These are phyloP conservation scores for Sussaba pulchella DNA, from an alignment of 2,888 invertebrate species.

Conservation along the genomic window DNA sequence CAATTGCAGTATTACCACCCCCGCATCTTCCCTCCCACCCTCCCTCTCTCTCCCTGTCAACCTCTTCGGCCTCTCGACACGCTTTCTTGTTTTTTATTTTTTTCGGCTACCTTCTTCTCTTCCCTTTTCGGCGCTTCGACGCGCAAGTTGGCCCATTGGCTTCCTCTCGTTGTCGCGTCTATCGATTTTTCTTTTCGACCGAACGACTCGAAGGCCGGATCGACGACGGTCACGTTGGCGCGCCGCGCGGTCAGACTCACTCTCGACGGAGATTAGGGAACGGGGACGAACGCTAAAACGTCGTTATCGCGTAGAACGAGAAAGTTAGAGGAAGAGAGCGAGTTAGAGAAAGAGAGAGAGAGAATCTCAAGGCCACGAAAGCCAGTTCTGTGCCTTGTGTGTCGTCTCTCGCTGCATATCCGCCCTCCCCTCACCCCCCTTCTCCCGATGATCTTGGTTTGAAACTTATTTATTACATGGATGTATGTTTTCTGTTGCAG, in stretches of 20 bases:
- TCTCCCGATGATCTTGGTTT: neutral
- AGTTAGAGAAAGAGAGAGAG: slow-evolving; percentile 25
- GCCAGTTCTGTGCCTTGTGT: slow-evolving; percentile 28
- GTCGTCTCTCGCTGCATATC: neutral
- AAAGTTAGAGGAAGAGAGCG: slow-evolving; percentile 29
- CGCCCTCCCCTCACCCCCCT: too few species aligned
- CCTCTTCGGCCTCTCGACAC: neutral
- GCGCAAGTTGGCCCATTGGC: neutral
- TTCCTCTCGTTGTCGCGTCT: neutral
- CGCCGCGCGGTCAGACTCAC: slow-evolving; percentile 43
- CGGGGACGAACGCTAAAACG: slow-evolving; percentile 46
- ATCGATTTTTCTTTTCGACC: slow-evolving; percentile 57
- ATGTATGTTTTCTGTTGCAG: slow-evolving; percentile 87
- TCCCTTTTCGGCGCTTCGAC: neutral
- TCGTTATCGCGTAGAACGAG: slow-evolving; percentile 2
- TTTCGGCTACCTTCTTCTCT: slow-evolving; percentile 11
- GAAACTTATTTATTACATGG: slow-evolving; percentile 41
- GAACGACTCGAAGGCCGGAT: slow-evolving; percentile 65
- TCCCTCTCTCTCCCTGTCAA: neutral
- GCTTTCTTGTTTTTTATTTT: neutral
- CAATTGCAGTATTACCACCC: slow-evolving; percentile 25
- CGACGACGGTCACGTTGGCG: slow-evolving; percentile 61
- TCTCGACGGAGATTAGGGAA: slow-evolving; percentile 46
- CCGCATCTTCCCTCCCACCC: neutral
- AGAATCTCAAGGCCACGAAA: slow-evolving; percentile 32